A percentile compares a stretch with the other conserved stretches of the same genome.
phyloP scores from a whole-genome alignment of 2,888 invertebrate genomes.

The Hirtodrosophila duncani region DNA sequence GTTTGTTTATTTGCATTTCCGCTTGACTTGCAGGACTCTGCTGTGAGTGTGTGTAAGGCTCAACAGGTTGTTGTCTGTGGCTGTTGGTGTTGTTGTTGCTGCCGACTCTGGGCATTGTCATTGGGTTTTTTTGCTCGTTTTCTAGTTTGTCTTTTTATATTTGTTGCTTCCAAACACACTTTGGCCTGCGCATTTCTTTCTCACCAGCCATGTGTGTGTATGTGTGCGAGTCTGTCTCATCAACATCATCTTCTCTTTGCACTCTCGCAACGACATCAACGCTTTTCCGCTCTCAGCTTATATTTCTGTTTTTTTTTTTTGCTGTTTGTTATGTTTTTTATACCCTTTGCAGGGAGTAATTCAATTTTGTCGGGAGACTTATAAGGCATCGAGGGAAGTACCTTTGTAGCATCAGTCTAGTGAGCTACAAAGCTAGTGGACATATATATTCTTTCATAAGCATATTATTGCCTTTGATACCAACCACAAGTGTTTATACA shows the following conservation, averaged over 20 bases:
- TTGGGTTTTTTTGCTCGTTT: conserved; percentile 63
- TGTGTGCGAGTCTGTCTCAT: conserved; percentile 20
- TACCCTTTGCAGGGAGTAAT: not conserved
- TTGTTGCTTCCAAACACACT: conserved; percentile 66
- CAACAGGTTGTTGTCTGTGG: conserved; percentile 66
- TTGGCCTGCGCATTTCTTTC: conserved; percentile 61
- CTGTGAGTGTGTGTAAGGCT: conserved; percentile 34
- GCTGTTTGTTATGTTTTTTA: conserved; percentile 39
- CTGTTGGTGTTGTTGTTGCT: conserved; percentile 20
- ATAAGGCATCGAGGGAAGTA: too few relatives aligned
- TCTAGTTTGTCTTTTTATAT: conserved; percentile 59
- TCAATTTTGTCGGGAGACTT: not conserved
- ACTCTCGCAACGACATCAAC: conserved; percentile 45
- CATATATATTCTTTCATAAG: too few relatives aligned
- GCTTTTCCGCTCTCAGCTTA: conserved; percentile 46
- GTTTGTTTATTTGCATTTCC: conserved; percentile 74
- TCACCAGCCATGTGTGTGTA: conserved; percentile 19
- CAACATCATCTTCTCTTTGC: conserved; percentile 58
- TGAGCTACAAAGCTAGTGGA: too few relatives aligned
- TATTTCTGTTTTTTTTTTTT: conserved; percentile 47
- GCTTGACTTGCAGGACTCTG: conserved; percentile 65
- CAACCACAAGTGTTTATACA: too few relatives aligned
- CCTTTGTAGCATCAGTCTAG: too few relatives aligned
- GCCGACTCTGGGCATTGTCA: conserved; percentile 42
- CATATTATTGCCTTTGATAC: too few relatives aligned